A percentile compares a stretch with the other conserved stretches of the same genome.
phyloP scores from a whole-genome alignment of 2,113 vertebrate genomes.

The Microtus ochrogaster region DNA sequence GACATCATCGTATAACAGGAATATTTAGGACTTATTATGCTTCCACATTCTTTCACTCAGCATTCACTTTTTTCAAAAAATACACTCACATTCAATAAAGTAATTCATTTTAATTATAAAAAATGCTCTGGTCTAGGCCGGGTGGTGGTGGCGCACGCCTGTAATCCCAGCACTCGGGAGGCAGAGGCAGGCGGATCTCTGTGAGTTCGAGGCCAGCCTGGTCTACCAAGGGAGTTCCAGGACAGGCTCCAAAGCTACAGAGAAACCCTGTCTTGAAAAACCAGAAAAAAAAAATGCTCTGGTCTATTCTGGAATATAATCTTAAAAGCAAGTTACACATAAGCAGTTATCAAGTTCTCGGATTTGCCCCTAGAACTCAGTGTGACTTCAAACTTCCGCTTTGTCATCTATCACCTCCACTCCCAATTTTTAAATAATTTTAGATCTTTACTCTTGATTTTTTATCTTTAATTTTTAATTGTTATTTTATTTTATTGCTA shows the following conservation, averaged over 20 bases:
- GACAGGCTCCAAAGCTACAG: no score
- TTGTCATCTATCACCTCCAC: background rate
- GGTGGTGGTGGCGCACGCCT: no score
- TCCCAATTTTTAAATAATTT: background rate
- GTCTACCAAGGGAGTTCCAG: no score
- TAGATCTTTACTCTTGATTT: background rate
- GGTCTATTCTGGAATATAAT: background rate
- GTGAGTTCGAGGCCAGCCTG: no score
- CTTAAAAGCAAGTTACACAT: background rate
- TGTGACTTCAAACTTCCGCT: background rate
- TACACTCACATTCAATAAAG: background rate
- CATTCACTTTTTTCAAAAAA: background rate
- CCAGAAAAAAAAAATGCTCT: background rate
- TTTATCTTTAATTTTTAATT: background rate
- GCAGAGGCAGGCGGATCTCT: no score
- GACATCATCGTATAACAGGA: background rate
- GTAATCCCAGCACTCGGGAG: no score
- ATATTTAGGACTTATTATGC: background rate
- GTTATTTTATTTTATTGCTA: background rate
- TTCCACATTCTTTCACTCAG: background rate
- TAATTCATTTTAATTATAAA: background rate
- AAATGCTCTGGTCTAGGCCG: background rate
- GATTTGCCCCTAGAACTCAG: background rate
- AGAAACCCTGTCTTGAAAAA: no score
- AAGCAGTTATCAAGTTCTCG: no score